Evolutionary conservation across 2,888 invertebrate species (phyloP), one percentile per base, ranked within the genome.

Genomic region (Sesia bembeciformis): DNA sequence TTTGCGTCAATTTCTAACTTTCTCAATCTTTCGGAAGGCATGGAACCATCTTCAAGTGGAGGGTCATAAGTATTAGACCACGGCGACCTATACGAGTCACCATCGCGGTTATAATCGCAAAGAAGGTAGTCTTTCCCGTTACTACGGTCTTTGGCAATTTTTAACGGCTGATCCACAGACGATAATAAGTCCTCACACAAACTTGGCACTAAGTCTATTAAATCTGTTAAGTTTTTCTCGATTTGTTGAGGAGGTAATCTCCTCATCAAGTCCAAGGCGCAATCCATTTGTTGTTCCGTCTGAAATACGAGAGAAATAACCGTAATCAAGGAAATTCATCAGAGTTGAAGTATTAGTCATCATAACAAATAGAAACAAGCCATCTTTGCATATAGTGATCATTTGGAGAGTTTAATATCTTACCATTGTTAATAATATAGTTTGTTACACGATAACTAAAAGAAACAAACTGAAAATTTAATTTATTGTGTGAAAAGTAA

Each of bases 51-150:
- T 81, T 99, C 98, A 62, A 99, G 85, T 0, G 98, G 97, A 8
- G 99, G 99, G 81, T 98, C 97, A 73, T 99, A 99, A 0, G 96
- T 95, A 84, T 99, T 99, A 63, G 98, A 98, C 99, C 99, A 99
- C 1, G 99, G 99, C 38, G 99, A 99, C 72, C 97, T 93, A 86
- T 98, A 98, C 1, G 98, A 98, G 87, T 99, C 99, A 39, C 99
- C 99, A 84, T 99, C 99, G 65, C 99, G 93, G 85, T 99, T 99
- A 79, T 99, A 99, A 90, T 99, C 99, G 83, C 99, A 99, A 39
- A 99, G 90, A 57, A 99, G 91, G 84, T 98, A 99, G 83, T 99
- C 99, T 83, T 97, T 98, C 52, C 98, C 98, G 63, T 95, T 95
- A 73, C 94, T 95, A 75, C 96, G 96, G 83, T 99, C 99, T 81